These are phyloP conservation scores for Graptemys geographica DNA, from an alignment of 2,797 vertebrate genomes.

Conservation along the genomic window DNA sequence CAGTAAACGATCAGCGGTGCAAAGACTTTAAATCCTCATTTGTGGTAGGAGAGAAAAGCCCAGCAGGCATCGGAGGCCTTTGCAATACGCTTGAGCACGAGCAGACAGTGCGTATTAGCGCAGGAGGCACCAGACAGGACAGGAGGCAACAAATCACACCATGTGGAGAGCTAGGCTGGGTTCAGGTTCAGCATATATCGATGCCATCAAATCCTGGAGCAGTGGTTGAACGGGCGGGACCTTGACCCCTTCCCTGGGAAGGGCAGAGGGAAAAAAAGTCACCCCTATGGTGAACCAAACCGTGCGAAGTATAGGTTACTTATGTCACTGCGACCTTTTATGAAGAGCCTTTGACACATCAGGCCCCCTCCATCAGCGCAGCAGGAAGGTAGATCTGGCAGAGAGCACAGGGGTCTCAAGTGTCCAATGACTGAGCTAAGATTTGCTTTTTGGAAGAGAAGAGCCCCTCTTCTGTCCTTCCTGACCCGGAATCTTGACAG, in stretches of 20 bases:
- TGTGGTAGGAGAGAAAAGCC: background rate
- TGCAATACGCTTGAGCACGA: background rate
- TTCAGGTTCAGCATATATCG: conserved; percentile 10
- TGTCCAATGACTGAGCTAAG: background rate
- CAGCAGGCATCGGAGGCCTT: background rate
- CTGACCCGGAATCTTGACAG: background rate
- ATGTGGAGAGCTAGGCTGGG: conserved; percentile 19
- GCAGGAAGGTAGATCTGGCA: background rate
- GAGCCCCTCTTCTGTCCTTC: background rate
- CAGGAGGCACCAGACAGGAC: background rate
- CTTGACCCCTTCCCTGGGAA: background rate
- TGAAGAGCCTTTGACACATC: background rate
- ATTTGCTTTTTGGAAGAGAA: background rate
- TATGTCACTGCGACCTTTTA: background rate
- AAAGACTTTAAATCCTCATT: background rate
- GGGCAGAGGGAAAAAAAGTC: too few species aligned
- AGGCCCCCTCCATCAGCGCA: background rate
- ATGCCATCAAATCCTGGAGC: conserved; percentile 39
- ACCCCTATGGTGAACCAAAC: background rate
- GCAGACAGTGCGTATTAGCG: background rate
- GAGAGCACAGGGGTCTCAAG: background rate
- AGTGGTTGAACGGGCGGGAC: conserved; percentile 40
- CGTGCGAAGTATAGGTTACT: background rate
- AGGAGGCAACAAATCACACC: conserved; percentile 28
- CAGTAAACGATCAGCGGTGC: background rate